Evolutionary conservation across 2,113 vertebrate species (phyloP).

Genomic region (Chaenocephalus aceratus): DNA sequence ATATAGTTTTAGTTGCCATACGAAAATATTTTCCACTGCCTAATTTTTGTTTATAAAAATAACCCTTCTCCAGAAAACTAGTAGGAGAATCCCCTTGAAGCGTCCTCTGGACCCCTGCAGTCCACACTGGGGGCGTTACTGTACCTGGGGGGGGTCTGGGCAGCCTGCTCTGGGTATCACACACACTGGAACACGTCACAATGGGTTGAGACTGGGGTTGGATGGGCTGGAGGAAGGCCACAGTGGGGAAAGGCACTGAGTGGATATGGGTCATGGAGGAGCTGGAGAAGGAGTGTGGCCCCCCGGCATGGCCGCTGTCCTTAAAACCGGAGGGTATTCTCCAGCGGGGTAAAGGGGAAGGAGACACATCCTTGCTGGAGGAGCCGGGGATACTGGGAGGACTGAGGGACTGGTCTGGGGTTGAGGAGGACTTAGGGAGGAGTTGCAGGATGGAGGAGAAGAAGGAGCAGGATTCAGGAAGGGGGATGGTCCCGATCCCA

Average conservation of each 20-base stretch:
- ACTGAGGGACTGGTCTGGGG: constrained; percentile 76
- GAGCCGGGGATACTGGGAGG: constrained; percentile 73
- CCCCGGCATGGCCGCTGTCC: constrained; percentile 71
- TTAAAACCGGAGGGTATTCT: constrained; percentile 72
- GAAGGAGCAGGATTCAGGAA: constrained; percentile 89
- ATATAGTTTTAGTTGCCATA: too few relatives aligned
- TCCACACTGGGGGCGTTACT: constrained; percentile 29
- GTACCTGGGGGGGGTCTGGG: constrained; percentile 90
- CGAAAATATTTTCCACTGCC: too few relatives aligned
- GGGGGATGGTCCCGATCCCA: constrained; percentile 93
- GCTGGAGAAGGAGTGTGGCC: constrained; percentile 85
- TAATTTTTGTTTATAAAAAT: too few relatives aligned
- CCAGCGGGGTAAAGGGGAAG: constrained; percentile 80
- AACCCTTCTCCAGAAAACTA: neutral
- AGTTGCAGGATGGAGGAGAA: constrained; percentile 83
- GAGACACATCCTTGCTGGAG: constrained; percentile 69
- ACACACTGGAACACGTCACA: constrained; percentile 75
- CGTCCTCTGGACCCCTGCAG: constrained; percentile 3
- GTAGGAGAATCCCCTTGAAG: neutral
- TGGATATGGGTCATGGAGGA: constrained; percentile 82
- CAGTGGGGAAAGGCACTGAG: constrained; percentile 80
- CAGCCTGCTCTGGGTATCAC: constrained; percentile 83
- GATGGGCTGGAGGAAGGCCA: constrained; percentile 79
- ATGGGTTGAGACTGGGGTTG: constrained; percentile 66
- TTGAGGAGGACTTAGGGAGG: constrained; percentile 81